Evolutionary conservation across 37 sponge, comb jelly and placozoan genomes (phyloP).

Genomic region (Petrosia ficiformis): DNA sequence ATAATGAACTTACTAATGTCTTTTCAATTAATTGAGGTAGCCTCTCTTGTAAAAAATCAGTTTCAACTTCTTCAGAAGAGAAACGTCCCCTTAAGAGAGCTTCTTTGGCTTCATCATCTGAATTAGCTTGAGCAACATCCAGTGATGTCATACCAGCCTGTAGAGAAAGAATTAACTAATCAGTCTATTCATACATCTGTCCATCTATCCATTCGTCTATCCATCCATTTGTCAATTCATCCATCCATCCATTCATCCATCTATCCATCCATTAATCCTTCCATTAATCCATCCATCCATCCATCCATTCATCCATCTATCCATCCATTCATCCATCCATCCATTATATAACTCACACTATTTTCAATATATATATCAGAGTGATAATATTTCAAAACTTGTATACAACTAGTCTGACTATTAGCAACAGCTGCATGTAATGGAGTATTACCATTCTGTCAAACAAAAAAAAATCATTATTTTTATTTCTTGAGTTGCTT

Average conservation of each 20-base stretch:
- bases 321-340: no score
- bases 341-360: slow-evolving; percentile 17
- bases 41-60: slow-evolving; percentile 65
- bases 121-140: slow-evolving; percentile 28
- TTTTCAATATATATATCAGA: slow-evolving; percentile 65
- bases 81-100: slow-evolving; percentile 54
- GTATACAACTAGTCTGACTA: slow-evolving; percentile 30
- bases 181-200: no score
- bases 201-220: no score
- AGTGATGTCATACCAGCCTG: slow-evolving; percentile 47
- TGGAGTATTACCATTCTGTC: slow-evolving; percentile 50
- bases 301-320: no score
- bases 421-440: slow-evolving; percentile 59
- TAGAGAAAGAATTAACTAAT: neutral
- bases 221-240: no score
- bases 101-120: slow-evolving; percentile 70
- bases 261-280: no score
- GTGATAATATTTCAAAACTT: slow-evolving; percentile 52
- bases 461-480: neutral
- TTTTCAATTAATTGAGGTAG: slow-evolving; percentile 52
- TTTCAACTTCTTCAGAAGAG: slow-evolving; percentile 57
- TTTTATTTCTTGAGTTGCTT: no score
- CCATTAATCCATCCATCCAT: no score
- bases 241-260: no score
- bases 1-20: slow-evolving; percentile 19